Evolutionary conservation across 1,140 invertebrate species (phyloP).

Genomic region (Wasmannia auropunctata): DNA sequence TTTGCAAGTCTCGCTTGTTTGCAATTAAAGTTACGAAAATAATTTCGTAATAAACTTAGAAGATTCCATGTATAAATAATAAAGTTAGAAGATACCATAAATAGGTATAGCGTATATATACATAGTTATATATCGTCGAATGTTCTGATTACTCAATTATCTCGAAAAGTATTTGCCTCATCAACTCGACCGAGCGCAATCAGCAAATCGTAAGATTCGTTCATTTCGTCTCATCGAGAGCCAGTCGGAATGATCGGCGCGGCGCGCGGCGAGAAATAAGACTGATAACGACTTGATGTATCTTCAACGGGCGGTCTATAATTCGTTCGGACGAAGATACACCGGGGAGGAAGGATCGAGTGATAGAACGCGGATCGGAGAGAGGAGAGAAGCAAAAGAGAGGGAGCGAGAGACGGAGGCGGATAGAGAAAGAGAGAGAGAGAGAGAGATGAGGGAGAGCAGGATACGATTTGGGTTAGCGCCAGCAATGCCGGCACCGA

Average conservation of each 20-base stretch:
- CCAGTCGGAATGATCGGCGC: neutral
- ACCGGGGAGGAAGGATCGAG: slow-evolving; percentile 17
- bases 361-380: neutral
- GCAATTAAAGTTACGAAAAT: neutral
- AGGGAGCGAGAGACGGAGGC: slow-evolving; percentile 9
- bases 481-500: slow-evolving; percentile 66
- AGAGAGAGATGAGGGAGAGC: slow-evolving; percentile 15
- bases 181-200: neutral
- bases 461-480: slow-evolving; percentile 76
- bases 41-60: neutral
- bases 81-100: neutral
- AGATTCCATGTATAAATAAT: neutral
- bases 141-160: neutral
- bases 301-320: slow-evolving; percentile 52
- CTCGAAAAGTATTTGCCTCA: neutral
- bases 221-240: slow-evolving; percentile 15
- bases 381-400: slow-evolving; percentile 14
- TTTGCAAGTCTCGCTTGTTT: neutral
- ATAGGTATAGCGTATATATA: too few relatives aligned
- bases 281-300: slow-evolving; percentile 32
- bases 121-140: neutral
- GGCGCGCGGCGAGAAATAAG: slow-evolving; percentile 31
- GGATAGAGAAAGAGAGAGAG: neutral
- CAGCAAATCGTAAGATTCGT: neutral
- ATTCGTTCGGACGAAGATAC: slow-evolving; percentile 48